A percentile compares a stretch with the other conserved stretches of the same genome.
Conservation (phyloP, 2,113 vertebrate genomes). For the Lipophrys pholis region DNA sequence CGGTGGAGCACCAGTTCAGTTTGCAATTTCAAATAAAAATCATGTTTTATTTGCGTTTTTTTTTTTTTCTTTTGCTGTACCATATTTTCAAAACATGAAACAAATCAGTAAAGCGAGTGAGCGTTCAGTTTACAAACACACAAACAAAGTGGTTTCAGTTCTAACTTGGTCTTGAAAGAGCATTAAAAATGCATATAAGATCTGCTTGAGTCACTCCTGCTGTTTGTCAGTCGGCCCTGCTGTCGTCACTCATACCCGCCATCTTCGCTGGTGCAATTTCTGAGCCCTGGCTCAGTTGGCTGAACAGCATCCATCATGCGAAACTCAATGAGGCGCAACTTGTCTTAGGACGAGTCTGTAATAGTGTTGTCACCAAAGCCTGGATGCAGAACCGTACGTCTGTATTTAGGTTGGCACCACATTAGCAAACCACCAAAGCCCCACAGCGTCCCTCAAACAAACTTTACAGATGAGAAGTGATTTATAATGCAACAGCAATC, state of each 20-base stretch:
- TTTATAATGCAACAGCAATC: slow-evolving; percentile 10
- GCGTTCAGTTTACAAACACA: neutral
- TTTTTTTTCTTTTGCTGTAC: no score
- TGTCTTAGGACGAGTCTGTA: slow-evolving; percentile 30
- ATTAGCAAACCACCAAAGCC: neutral
- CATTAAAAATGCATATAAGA: neutral
- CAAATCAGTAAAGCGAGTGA: neutral
- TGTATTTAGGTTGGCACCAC: slow-evolving; percentile 22
- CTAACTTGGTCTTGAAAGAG: neutral
- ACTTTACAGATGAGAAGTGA: slow-evolving; percentile 15
- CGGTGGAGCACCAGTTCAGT: no score
- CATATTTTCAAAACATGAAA: no score
- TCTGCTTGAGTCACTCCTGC: neutral
- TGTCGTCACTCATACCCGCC: slow-evolving; percentile 18
- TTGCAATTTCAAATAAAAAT: no score
- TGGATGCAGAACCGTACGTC: slow-evolving; percentile 12
- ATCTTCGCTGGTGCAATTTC: slow-evolving; percentile 4
- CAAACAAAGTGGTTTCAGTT: neutral
- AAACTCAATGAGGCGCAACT: slow-evolving; percentile 33
- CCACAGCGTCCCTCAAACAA: slow-evolving; percentile 1
- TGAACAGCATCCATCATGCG: slow-evolving; percentile 31
- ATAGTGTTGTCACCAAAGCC: neutral
- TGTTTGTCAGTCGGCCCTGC: neutral
- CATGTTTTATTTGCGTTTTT: no score
- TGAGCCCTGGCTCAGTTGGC: slow-evolving; percentile 20